Base-by-base conservation (phyloP, 2,797 vertebrate species). In the Schizopygopsis pylzovi region DNA sequence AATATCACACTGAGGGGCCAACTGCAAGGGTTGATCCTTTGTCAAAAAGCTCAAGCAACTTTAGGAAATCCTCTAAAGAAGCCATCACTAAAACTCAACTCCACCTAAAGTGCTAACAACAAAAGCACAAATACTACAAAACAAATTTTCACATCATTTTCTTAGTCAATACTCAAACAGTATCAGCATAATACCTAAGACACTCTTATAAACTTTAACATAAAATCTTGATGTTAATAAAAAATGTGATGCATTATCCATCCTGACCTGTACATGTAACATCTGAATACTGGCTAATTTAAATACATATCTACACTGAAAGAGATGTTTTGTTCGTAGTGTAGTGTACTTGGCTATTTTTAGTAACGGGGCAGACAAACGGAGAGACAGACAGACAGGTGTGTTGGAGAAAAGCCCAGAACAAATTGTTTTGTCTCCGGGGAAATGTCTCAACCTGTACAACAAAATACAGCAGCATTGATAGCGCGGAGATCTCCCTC, bases 391-490 rank as follows among this genome's bases (percentile, higher is more conserved):
- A 65, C 11, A 59, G 54, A 81, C 61, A 88, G 73, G 79, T 86
- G 76, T 63, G 82, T 33, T 85, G 85, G 86, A 89, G 89, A 86
- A 84, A 45, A 85, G 61, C 78, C 81, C 47, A 52, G 87, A 90
- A 92, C 86, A 90, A 92, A 91, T 89, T 39, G 88, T 88, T 91
- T 89, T 79, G 85, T 89, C 91, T 91, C 90, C 18, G 75, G 80
- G 90, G 90, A 86, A 75, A 89, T 88, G 89, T 92, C 90, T 90
- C 84, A 90, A 91, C 88, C 85, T 90, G 90, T 79, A 16, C 83
- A n/a, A 20, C 88, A 91, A 90, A n/a, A 3, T 22, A 1, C 79
- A 81, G 85, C 68, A 22, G 18, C 76, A 65, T 33, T n/a, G 87
- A 91, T 87, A 90, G 90, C 86, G 82, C 76, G 63, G n/a, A 28